A percentile compares a stretch with the other conserved stretches of the same genome.
phyloP scores from a whole-genome alignment of 2,113 vertebrate genomes.

The Callospermophilus lateralis region DNA sequence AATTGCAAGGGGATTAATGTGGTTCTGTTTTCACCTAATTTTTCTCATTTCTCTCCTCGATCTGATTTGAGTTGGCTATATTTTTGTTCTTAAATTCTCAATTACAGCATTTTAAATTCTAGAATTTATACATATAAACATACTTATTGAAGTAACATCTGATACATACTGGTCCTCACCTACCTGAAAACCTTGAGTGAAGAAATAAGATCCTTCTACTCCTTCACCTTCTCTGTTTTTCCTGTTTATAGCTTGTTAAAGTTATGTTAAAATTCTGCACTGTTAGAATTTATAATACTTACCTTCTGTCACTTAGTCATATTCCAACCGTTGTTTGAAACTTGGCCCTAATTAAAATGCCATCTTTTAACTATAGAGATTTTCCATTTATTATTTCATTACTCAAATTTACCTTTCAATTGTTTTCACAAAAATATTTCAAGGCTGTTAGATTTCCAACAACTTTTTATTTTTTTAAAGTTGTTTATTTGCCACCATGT shows the following conservation, averaged over 20 bases:
- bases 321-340: slow-evolving; percentile 24
- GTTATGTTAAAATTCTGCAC: neutral
- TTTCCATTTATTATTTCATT: slow-evolving; percentile 26
- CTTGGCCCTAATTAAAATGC: neutral
- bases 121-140: neutral
- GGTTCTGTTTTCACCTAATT: neutral
- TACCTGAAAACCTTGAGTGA: neutral
- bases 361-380: neutral
- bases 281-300: slow-evolving; percentile 38
- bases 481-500: neutral
- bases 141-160: neutral
- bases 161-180: neutral
- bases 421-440: slow-evolving; percentile 30
- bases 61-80: neutral
- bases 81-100: neutral
- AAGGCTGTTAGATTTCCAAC: neutral
- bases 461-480: neutral
- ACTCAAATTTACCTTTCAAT: slow-evolving; percentile 20
- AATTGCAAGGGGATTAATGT: neutral
- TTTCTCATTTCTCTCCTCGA: neutral
- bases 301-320: neutral
- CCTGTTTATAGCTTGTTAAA: neutral
- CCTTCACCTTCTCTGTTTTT: neutral
- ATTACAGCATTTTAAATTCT: neutral
- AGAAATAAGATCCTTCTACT: neutral